Percentiles rank a stretch among this genome's conserved stretches.
These are phyloP conservation scores for Poicephalus meyeri DNA, from an alignment of 2,113 vertebrate species.

Conservation along the genomic window DNA sequence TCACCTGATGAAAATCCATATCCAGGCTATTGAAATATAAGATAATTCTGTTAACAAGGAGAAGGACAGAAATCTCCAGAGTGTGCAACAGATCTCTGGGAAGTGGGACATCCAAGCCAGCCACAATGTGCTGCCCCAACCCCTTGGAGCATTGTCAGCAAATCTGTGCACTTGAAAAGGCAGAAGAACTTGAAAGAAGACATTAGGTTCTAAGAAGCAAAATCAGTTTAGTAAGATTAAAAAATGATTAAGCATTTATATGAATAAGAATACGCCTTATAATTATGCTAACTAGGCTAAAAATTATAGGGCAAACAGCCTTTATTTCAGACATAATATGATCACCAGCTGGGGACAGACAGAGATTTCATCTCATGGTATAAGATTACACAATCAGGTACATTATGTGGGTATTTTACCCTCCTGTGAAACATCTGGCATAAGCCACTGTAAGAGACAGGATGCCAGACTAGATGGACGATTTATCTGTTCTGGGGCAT, in stretches of 20 bases:
- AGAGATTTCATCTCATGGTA: not conserved
- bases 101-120: rapidly evolving
- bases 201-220: not conserved
- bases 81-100: not conserved
- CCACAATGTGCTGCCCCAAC: rapidly evolving
- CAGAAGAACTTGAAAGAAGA: not conserved
- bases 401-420: conserved; percentile 37
- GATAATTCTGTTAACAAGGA: not conserved
- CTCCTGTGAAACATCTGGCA: conserved; percentile 56
- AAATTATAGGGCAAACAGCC: conserved; percentile 33
- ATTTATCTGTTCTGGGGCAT: conserved; percentile 22
- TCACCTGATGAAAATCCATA: not conserved
- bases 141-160: not conserved
- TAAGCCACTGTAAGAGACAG: not conserved
- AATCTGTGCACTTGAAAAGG: not conserved
- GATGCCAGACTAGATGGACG: conserved; percentile 33
- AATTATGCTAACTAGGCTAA: conserved; percentile 51
- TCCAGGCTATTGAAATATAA: not conserved
- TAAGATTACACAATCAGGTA: conserved; percentile 42
- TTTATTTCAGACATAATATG: conserved; percentile 46
- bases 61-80: not conserved
- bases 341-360: conserved; percentile 44
- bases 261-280: conserved; percentile 19
- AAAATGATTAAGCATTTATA: not conserved
- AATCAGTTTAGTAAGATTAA: conserved; percentile 25